Conservation (phyloP, 1,140 invertebrate species). For the Plodia interpunctella region DNA sequence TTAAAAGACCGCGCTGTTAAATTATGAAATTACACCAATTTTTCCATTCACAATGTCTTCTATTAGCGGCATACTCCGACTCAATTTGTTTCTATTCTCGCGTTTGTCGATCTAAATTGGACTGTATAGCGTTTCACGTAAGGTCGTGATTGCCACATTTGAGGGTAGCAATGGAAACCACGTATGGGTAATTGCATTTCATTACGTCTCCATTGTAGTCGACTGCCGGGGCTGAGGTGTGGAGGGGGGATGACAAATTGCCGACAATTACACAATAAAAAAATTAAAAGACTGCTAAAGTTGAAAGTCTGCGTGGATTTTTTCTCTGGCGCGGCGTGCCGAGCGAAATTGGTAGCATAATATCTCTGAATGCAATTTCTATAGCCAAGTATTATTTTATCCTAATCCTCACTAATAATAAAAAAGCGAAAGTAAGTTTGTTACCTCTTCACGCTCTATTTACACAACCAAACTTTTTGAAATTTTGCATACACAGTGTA, state of each 20-base stretch:
- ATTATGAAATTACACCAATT: constrained; percentile 74
- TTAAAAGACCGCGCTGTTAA: constrained; percentile 14
- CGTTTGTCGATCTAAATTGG: constrained; percentile 14
- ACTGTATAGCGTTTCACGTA: constrained; percentile 22
- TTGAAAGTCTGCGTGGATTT: not conserved
- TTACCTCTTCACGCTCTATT: too few species aligned
- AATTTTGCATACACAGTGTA: too few species aligned
- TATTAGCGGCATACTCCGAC: constrained; percentile 66
- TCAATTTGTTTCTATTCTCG: constrained; percentile 70
- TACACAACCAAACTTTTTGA: too few species aligned
- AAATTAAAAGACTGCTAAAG: constrained; percentile 48
- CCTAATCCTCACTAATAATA: too few species aligned
- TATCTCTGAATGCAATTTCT: too few species aligned
- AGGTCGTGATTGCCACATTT: constrained; percentile 20
- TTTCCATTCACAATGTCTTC: constrained; percentile 66
- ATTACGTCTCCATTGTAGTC: constrained; percentile 70
- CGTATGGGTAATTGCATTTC: constrained; percentile 75
- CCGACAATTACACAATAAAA: constrained; percentile 70
- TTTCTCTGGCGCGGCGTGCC: too few species aligned
- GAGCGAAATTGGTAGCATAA: not conserved
- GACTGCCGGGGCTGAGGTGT: constrained; percentile 27
- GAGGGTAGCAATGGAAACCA: constrained; percentile 39
- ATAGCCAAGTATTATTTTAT: too few species aligned
- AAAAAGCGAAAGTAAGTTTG: too few species aligned
- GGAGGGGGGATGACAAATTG: constrained; percentile 49